These are phyloP conservation scores for Probosciger aterrimus DNA, from an alignment of 2,113 vertebrate genomes.

Conservation along the genomic window DNA sequence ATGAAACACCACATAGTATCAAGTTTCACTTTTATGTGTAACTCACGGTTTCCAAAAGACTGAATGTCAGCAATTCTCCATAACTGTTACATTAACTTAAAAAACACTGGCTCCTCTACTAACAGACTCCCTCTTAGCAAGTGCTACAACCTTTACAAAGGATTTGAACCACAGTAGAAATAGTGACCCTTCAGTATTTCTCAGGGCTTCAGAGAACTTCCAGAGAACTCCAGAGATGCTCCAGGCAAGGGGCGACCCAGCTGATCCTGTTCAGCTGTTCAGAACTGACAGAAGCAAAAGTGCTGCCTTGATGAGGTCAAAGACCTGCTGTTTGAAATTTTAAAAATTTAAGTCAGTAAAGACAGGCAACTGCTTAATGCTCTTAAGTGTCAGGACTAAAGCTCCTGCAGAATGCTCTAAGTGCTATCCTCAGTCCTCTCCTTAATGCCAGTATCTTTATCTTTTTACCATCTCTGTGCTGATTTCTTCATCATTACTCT, in stretches of 20 bases:
- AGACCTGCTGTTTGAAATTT: background rate
- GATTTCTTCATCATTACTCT: background rate
- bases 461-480: background rate
- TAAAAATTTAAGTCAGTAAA: background rate
- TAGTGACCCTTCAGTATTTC: background rate
- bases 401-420: background rate
- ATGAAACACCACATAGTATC: background rate
- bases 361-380: background rate
- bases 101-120: background rate
- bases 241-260: background rate
- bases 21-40: background rate
- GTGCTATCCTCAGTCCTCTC: background rate
- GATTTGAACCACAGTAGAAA: background rate
- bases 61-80: background rate
- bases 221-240: background rate
- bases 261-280: background rate
- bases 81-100: background rate
- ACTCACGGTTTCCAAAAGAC: background rate
- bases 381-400: background rate
- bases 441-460: background rate
- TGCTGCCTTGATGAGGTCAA: background rate
- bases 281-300: background rate
- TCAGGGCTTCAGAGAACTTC: background rate
- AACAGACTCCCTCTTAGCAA: background rate
- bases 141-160: background rate